Base-by-base conservation (phyloP, 2,797 vertebrate species). In the Myiotriccus ornatus region DNA sequence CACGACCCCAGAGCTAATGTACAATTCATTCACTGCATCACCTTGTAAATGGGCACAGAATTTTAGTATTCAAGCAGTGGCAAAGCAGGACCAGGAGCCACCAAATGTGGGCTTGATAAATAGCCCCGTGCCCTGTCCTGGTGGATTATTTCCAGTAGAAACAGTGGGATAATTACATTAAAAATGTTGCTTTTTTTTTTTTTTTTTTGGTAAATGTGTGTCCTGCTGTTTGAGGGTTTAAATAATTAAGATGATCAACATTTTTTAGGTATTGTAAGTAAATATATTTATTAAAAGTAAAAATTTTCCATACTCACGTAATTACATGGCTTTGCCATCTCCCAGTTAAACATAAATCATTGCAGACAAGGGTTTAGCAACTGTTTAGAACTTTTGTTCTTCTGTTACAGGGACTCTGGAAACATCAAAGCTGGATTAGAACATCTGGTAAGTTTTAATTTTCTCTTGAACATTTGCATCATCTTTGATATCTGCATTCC, bases 401-500 rank as follows among this genome's bases (percentile, higher is more conserved):
- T 99, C 97, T 99, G 96, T 99, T 99, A 97, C 98, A 99, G 99
- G 98, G 99, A 99, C 56, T 95, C 97, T 77, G 98, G 79, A 94
- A 99, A 98, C 98, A 98, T 99, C 98, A 99, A 99, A 99, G 98
- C 97, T 97, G 98, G 98, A 98, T 98, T 99, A 98, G 99, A 99
- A 98, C 99, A 99, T 99, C 99, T 99, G 99, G 99, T 99, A 99
- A 99, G 99, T 99, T 98, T 97, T 98, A 98, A 98, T 97, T 98
- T 98, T 98, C 98, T 98, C 97, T 98, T 97, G 98, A 98, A 98
- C 97, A 98, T 98, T 98, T 98, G 97, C 98, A 98, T 98, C 97
- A 96, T 98, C 98, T 99, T 99, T 99, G 98, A 98, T 99, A 98
- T 98, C 98, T 98, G 98, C 98, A 98, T 98, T 98, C 97, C 97